A percentile compares a stretch with the other conserved stretches of the same genome.
These are phyloP conservation scores for Drosophila azteca DNA, from an alignment of 1,140 invertebrate species.

Conservation along the genomic window DNA sequence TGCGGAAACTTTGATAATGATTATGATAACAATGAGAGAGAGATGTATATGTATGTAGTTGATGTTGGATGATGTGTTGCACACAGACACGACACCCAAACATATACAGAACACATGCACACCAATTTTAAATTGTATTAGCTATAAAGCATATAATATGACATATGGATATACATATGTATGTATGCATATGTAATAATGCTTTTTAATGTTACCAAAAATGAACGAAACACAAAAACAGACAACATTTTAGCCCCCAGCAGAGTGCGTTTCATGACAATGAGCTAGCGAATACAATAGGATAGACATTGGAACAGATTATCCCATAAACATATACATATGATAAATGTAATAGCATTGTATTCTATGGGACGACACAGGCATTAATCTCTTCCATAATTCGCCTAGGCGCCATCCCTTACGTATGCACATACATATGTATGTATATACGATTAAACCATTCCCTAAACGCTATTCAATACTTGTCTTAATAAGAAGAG, in stretches of 20 bases:
- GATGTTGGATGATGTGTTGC: slow-evolving; percentile 10
- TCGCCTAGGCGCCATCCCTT: too few species aligned
- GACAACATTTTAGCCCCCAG: slow-evolving; percentile 2
- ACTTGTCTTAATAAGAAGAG: slow-evolving; percentile 8
- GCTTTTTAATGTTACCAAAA: slow-evolving; percentile 37
- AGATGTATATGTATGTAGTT: too few species aligned
- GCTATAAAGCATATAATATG: slow-evolving; percentile 14
- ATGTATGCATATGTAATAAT: slow-evolving; percentile 15
- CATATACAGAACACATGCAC: slow-evolving; percentile 28
- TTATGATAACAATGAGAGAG: background rate
- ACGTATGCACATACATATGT: slow-evolving; percentile 9
- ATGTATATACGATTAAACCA: slow-evolving; percentile 6
- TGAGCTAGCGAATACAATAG: slow-evolving; percentile 17
- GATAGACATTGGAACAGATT: too few species aligned
- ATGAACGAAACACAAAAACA: slow-evolving; percentile 2
- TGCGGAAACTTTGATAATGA: slow-evolving; percentile 4
- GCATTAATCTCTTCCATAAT: too few species aligned
- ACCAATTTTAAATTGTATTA: slow-evolving; percentile 59
- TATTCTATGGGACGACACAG: background rate
- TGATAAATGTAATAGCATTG: background rate
- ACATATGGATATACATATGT: slow-evolving; percentile 21
- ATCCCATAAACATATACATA: background rate
- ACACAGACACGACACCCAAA: slow-evolving; percentile 2
- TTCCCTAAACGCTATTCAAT: background rate
- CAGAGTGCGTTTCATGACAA: slow-evolving; percentile 14